phyloP scores from a whole-genome alignment of 2,113 vertebrate species.

The Pogonocichla stellata region DNA sequence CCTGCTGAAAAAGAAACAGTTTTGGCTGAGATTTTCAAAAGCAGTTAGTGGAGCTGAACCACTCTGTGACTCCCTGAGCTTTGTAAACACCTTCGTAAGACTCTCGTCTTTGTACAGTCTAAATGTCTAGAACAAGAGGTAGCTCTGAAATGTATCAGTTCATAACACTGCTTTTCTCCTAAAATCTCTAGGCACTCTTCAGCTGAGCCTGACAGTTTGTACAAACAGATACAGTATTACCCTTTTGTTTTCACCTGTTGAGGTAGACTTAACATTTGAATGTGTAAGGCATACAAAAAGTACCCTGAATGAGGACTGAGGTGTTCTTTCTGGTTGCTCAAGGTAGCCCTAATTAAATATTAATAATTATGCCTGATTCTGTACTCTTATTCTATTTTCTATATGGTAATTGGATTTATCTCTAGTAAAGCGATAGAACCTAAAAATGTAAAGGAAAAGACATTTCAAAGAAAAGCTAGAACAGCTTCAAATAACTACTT shows the following conservation, averaged over 20 bases:
- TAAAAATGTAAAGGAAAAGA: neutral
- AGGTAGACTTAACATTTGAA: neutral
- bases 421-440: neutral
- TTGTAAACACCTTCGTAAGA: slow-evolving; percentile 8
- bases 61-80: neutral
- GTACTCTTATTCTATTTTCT: neutral
- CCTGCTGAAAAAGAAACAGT: neutral
- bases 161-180: neutral
- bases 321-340: neutral
- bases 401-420: neutral
- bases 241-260: neutral
- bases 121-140: neutral
- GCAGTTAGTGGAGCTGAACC: neutral
- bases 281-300: neutral
- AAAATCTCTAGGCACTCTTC: neutral
- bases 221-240: neutral
- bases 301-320: neutral
- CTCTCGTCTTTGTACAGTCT: neutral
- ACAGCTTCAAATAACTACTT: neutral
- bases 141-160: neutral
- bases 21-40: slow-evolving; percentile 3
- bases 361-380: neutral
- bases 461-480: neutral
- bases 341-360: neutral
- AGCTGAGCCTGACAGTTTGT: neutral